Evolutionary conservation across 1,140 invertebrate species (phyloP).

Genomic region (Calephelis virginiensis): DNA sequence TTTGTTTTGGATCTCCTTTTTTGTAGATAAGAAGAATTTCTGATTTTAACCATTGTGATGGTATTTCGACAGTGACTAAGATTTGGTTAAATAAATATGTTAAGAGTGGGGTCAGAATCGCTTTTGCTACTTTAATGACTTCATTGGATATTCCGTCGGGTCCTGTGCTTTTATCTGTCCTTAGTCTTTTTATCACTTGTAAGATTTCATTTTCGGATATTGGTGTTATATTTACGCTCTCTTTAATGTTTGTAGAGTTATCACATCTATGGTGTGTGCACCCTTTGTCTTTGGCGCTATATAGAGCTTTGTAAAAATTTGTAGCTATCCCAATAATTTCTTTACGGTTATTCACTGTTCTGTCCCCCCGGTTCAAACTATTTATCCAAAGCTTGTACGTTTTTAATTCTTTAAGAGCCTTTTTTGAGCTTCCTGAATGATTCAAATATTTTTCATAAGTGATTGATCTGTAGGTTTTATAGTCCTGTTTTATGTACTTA

Average conservation of each 20-base stretch:
- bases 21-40: conserved; percentile 10
- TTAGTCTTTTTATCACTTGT: conserved; percentile 6
- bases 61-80: background rate
- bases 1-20: too few species aligned
- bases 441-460: conserved; percentile 13
- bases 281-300: conserved; percentile 5
- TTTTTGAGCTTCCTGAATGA: conserved; percentile 3
- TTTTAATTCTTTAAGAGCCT: conserved; percentile 7
- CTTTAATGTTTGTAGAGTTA: conserved; percentile 1
- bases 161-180: conserved; percentile 3
- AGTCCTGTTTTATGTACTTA: too few species aligned
- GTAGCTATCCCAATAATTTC: too few species aligned
- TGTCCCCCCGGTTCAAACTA: background rate
- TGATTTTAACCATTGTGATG: background rate
- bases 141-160: background rate
- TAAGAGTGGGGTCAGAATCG: background rate
- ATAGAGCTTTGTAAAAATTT: conserved; percentile 3
- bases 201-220: conserved; percentile 1
- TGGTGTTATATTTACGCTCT: background rate
- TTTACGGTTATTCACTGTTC: background rate
- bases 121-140: background rate
- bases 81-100: conserved; percentile 12
- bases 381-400: conserved; percentile 6
- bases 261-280: background rate
- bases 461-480: background rate